These are phyloP conservation scores for Thryonomys swinderianus DNA, from an alignment of 2,113 vertebrate species.

Conservation along the genomic window DNA sequence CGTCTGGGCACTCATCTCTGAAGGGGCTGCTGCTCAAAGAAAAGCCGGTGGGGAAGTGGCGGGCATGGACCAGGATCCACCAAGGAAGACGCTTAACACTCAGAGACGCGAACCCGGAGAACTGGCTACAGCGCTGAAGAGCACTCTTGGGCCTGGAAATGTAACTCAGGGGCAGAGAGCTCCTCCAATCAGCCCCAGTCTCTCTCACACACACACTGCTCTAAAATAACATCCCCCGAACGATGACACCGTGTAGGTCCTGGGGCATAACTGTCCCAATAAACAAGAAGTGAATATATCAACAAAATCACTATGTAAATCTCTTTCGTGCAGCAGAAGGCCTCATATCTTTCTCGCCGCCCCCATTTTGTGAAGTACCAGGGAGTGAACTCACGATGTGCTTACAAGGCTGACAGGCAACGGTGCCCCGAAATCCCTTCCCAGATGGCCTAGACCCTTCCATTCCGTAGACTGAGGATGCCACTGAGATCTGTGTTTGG, in stretches of 20 bases:
- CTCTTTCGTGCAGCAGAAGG: neutral
- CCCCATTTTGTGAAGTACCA: too few species aligned
- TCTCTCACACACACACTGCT: neutral
- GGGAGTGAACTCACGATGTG: too few species aligned
- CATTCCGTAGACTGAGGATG: too few species aligned
- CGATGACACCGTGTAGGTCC: neutral
- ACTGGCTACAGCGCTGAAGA: accelerated
- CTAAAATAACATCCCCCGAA: neutral
- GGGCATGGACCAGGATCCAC: neutral
- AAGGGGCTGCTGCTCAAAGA: neutral
- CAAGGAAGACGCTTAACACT: accelerated
- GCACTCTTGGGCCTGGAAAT: neutral
- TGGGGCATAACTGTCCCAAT: neutral
- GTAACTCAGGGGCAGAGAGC: neutral
- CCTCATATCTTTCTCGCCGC: neutral
- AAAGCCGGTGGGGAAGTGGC: accelerated
- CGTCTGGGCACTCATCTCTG: neutral
- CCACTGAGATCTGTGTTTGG: too few species aligned
- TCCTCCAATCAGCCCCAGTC: too few species aligned
- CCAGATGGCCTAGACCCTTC: too few species aligned
- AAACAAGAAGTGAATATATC: neutral
- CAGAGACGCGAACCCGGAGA: neutral
- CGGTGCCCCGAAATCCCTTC: too few species aligned
- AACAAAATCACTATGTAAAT: neutral
- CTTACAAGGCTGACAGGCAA: too few species aligned